Base-by-base conservation (phyloP, 37 sponge, comb jelly and placozoan species). In the Haliclona indistincta region DNA sequence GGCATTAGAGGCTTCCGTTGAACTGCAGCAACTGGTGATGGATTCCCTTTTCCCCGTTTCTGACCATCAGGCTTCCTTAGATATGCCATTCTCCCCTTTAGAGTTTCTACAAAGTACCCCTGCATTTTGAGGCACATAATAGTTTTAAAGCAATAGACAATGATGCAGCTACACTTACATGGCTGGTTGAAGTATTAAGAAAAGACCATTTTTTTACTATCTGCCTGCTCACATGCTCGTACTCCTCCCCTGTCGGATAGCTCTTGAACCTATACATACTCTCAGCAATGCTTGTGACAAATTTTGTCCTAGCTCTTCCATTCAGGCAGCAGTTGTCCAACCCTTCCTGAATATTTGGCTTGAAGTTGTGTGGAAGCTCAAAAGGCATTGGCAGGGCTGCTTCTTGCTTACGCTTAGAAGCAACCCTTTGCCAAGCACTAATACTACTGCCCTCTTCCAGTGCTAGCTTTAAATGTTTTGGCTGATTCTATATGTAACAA, bases 341-440 rank as follows among this genome's bases (percentile, higher is more conserved):
- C 2, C 37, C 70, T 2, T 54, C 45, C 70, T 38, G 45, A 8
- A 69, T 42, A 1, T 15, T 54, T 54, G 69, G 20, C 5, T 66
- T 34, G 37, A 39, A 68, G 47, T 68, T 79, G 2, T 8, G 22
- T 2, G 80, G 80, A 6, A 79, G 70, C 19, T 39, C 38, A 28
- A 75, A 75, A 39, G 64, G 64, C 4, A 39, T 75, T 3, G 76
- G 76, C 25, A 75, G 63, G 56, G 76, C 43, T n/a, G 39, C 26
- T 47, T 75, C 64, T 39, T 2, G 22, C 37, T 62, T 60, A n/a
- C 40, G n/a, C 26, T 73, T 70, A 17, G n/a, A n/a, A n/a, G n/a
- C n/a, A n/a, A n/a, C n/a, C n/a, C n/a, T n/a, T n/a, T n/a, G n/a
- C n/a, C n/a, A n/a, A n/a, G n/a, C n/a, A n/a, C n/a, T n/a, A n/a